Base-by-base conservation (phyloP, 2,888 invertebrate genomes). In the Apotomis turbidana region DNA sequence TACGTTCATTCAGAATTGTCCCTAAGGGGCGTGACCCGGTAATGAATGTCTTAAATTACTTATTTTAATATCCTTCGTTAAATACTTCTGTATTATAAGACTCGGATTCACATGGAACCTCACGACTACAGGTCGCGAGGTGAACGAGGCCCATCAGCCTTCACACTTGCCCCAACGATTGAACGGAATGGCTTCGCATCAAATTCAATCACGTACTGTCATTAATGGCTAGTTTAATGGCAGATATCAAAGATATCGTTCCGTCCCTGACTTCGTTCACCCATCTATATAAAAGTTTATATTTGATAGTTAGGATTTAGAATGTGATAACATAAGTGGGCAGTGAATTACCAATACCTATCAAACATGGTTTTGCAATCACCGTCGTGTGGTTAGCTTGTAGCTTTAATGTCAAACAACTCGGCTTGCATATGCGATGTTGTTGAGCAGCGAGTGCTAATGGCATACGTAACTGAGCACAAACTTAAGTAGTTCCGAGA, bases 401-500 rank as follows among this genome's bases (percentile, higher is more conserved):
- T 66, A 55, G 57, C 55, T 66, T 46, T 66, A 57, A 66, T 54
- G 13, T 66, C 66, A 57, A 64, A 57, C 55, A 57, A 44, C 64
- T 57, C 55, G 44, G 46, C 46, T 15, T 55, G 55, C 66, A 66
- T 44, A 15, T 46, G n/a, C 55, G 52, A 66, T 46, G 55, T 36
- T 66, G 55, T 44, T 27, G 44, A 64, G 64, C 41, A 44, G 55
- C n/a, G 41, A 64, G 64, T 64, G 64, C 55, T 64, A 66, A 66
- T 66, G 12, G 55, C 12, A 44, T 57, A 66, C 66, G 57, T 66
- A 57, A 66, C 5, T 3, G 27, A 57, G n/a, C 55, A 55, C 6
- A 41, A 41, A 41, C 5, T 6, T 41, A 46, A 46, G 46, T 66
- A 44, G 41, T 57, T 66, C 36, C 36, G 46, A 66, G 66, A 46